These are phyloP conservation scores for Ceratosolen solmsi DNA, from an alignment of 1,140 invertebrate species.

Conservation along the genomic window DNA sequence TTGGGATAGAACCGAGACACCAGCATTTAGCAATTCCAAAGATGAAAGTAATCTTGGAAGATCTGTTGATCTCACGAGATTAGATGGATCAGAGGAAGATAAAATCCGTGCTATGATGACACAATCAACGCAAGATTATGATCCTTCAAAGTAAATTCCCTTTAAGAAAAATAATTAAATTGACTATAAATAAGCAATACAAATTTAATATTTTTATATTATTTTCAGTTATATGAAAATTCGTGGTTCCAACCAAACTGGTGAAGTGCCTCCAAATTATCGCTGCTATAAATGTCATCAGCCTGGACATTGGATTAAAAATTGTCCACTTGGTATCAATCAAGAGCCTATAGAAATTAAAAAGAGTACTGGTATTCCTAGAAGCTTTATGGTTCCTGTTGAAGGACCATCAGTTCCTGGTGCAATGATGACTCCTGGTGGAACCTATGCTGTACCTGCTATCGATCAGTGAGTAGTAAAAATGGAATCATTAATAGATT, in stretches of 20 bases:
- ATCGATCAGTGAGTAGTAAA: conserved; percentile 87
- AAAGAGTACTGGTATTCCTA: conserved; percentile 97
- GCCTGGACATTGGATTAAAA: conserved; percentile 96
- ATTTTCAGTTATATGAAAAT: conserved; percentile 87
- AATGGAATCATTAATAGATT: neutral
- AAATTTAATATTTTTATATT: neutral
- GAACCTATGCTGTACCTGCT: conserved; percentile 91
- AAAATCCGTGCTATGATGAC: conserved; percentile 98
- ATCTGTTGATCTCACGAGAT: conserved; percentile 88
- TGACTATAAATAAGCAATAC: neutral
- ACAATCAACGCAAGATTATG: conserved; percentile 96
- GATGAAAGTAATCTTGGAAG: conserved; percentile 76
- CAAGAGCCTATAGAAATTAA: conserved; percentile 86
- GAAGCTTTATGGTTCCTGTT: conserved; percentile 95
- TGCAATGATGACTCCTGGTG: conserved; percentile 93
- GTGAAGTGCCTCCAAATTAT: conserved; percentile 91
- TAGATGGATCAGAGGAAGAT: conserved; percentile 95
- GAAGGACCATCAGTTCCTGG: conserved; percentile 91
- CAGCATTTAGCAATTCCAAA: conserved; percentile 71
- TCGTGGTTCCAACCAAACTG: conserved; percentile 87
- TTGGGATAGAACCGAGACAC: conserved; percentile 77
- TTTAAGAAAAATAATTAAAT: neutral
- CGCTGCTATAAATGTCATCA: conserved; percentile 94
- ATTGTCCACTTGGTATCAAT: conserved; percentile 84
- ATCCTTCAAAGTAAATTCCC: conserved; percentile 89